phyloP scores from a whole-genome alignment of 2,113 vertebrate genomes.

The Ariopsis seemanni region DNA sequence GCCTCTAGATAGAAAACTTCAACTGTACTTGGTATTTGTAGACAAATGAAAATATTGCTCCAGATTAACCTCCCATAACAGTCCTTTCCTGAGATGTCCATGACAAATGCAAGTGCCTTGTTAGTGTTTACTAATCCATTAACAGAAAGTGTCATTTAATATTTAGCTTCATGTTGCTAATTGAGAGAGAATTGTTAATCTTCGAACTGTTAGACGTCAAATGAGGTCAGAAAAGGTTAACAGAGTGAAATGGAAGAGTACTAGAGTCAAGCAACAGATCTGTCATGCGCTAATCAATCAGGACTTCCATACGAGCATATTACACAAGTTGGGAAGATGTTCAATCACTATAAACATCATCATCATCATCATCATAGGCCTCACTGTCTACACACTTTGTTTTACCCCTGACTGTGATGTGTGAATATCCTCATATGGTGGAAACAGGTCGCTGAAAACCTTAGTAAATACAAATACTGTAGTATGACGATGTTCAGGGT shows the following conservation, averaged over 20 bases:
- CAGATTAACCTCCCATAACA: not conserved
- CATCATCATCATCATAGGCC: not conserved
- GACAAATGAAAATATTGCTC: not conserved
- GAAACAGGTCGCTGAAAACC: not conserved
- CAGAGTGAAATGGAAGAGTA: conserved; percentile 8
- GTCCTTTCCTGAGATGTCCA: not conserved
- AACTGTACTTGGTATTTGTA: not conserved
- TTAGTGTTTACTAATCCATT: not conserved
- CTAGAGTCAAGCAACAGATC: not conserved
- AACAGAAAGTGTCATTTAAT: not conserved
- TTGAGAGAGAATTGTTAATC: conserved; percentile 1
- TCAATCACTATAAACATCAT: not conserved
- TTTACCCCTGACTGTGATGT: not conserved
- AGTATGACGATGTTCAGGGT: no score
- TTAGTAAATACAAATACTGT: not conserved
- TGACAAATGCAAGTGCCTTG: not conserved
- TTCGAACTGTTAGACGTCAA: not conserved
- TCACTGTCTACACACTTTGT: not conserved
- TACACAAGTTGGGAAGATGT: not conserved
- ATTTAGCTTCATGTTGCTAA: not conserved
- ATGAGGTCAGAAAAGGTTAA: conserved; percentile 35
- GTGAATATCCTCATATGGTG: not conserved
- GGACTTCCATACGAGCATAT: not conserved
- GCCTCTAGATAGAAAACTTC: not conserved
- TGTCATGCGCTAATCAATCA: not conserved